Base-by-base conservation (phyloP, 1,140 invertebrate genomes). In the Drosophila cardini region DNA sequence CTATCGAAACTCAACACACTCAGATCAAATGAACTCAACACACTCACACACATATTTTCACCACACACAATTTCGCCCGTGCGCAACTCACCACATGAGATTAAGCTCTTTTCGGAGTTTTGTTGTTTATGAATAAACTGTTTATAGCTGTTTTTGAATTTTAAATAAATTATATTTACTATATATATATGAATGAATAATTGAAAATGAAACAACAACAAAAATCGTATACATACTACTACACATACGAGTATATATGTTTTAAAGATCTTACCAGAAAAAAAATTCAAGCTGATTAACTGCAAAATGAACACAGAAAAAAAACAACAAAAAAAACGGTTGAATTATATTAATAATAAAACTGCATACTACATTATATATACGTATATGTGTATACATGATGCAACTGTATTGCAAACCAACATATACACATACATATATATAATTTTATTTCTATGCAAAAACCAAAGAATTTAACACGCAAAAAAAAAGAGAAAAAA, bases 141-240 rank as follows among this genome's bases (percentile, higher is more conserved):
- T 87, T 87, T 87, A 87, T 87, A 87, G 83, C 84, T 89, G 83
- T 87, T 89, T 75, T 87, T 79, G 72, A 87, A 87, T 87, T 87
- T 87, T 87, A 89, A 87, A 87, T 76, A 70, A 89, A 87, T 87
- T 87, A 87, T 89, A 87, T 87, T 87, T 85, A 84, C 80, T 80
- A 85, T 80, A 83, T 83, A 60, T 80, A 85, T 80, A 83, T 83
- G 60, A 78, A 68, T 52, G 60, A 79, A 57, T 43, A 53, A 69
- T 46, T 36, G 72, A 43, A 50, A 78, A 57, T 26, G 21, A 36
- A 77, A 69, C 32, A 62, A 53, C 48, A 65, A 78, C 21, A 65
- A 45, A 61, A 67, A 53, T 70, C 76, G 61, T 72, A 80, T 84
- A 84, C 70, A 65, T 73, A 71, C 43, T 57, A 63, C 43, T 56